Conservation (phyloP, 2,888 invertebrate genomes). For the Erebia aethiops region DNA sequence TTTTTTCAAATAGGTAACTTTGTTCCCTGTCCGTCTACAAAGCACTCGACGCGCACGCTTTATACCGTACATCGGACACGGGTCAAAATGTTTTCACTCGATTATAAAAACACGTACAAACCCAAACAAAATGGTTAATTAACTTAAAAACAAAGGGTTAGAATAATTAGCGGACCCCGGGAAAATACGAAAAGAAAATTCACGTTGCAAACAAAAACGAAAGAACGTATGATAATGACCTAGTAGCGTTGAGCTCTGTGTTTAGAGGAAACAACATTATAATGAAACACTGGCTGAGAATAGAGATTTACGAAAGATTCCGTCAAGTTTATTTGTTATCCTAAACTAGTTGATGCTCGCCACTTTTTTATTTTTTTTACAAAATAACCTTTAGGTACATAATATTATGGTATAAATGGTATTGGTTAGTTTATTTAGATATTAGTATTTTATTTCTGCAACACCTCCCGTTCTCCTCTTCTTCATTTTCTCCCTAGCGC, state of each 20-base stretch:
- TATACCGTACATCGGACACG: background rate
- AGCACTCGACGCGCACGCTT: too few species aligned
- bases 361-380: too few species aligned
- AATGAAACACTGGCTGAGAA: background rate
- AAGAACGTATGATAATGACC: slow-evolving; percentile 13
- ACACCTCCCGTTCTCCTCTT: too few species aligned
- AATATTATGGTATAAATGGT: too few species aligned
- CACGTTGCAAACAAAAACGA: slow-evolving; percentile 8
- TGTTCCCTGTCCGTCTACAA: too few species aligned
- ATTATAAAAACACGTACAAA: slow-evolving; percentile 17
- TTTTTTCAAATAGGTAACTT: too few species aligned
- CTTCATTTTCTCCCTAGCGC: too few species aligned
- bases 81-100: slow-evolving; percentile 10
- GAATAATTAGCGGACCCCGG: slow-evolving; percentile 20
- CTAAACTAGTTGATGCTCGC: too few species aligned
- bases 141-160: slow-evolving; percentile 27
- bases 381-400: too few species aligned
- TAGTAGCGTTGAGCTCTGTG: slow-evolving; percentile 9
- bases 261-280: background rate
- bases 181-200: slow-evolving; percentile 11
- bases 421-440: too few species aligned
- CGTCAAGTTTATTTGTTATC: too few species aligned
- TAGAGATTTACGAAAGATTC: background rate
- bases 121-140: slow-evolving; percentile 23
- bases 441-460: too few species aligned